Evolutionary conservation across 2,888 invertebrate species (phyloP).

Genomic region (Agonopterix arenella): DNA sequence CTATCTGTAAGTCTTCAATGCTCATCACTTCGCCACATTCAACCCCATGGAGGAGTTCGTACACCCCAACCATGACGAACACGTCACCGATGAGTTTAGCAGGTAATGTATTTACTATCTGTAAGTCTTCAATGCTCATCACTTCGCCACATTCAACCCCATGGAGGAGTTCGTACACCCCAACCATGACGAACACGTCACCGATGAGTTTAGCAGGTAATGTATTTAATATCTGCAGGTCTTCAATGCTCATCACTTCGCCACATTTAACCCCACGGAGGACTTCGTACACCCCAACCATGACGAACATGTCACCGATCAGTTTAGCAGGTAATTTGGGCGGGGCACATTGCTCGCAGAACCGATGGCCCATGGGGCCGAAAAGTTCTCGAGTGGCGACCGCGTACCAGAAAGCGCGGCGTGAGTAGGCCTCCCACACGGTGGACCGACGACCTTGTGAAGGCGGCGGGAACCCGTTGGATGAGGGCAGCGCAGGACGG

Average conservation of each 20-base stretch:
- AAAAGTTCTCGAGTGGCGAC: too few species aligned
- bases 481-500: too few species aligned
- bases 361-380: too few species aligned
- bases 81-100: constrained; percentile 84
- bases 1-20: constrained; percentile 79
- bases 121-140: constrained; percentile 82
- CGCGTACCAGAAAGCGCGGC: too few species aligned
- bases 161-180: constrained; percentile 93
- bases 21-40: constrained; percentile 85
- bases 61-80: constrained; percentile 80
- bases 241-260: constrained; percentile 82
- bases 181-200: constrained; percentile 81
- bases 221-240: constrained; percentile 68
- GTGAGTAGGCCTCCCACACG: too few species aligned
- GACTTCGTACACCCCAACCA: constrained; percentile 88
- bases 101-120: constrained; percentile 40
- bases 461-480: too few species aligned
- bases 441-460: too few species aligned
- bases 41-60: constrained; percentile 97
- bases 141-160: constrained; percentile 92
- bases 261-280: constrained; percentile 94
- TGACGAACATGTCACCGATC: constrained; percentile 82
- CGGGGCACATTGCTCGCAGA: too few species aligned
- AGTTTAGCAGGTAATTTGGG: constrained; percentile 74
- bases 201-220: constrained; percentile 80